phyloP scores from a whole-genome alignment of 2,888 invertebrate genomes.

The Mythimna vitellina region DNA sequence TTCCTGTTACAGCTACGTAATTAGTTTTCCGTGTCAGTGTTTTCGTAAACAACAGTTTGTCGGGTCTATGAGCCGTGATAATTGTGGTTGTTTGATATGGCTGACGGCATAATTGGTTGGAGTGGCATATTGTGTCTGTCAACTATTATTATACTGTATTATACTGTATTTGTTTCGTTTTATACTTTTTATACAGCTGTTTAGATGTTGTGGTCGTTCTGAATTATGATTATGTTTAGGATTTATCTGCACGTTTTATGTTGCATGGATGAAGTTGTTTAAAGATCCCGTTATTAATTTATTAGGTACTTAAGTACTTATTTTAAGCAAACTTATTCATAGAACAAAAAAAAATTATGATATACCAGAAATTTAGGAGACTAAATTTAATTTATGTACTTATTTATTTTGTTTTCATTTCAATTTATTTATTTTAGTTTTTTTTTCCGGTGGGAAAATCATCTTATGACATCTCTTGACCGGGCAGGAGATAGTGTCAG shows the following conservation, averaged over 20 bases:
- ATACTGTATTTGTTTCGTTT: neutral
- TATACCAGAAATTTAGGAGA: no score
- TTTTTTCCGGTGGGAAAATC: no score
- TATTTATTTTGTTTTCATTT: no score
- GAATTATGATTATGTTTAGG: neutral
- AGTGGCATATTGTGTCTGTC: constrained; percentile 11
- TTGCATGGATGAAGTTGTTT: neutral
- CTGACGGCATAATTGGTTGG: constrained; percentile 7
- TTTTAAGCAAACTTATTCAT: no score
- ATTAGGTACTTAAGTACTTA: no score
- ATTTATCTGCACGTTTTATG: neutral
- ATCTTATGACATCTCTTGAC: no score
- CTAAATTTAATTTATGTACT: no score
- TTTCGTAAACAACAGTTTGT: constrained; percentile 13
- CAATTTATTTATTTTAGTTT: no score
- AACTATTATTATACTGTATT: no score
- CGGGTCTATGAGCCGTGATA: neutral
- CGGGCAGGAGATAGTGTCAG: no score
- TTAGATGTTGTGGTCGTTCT: neutral
- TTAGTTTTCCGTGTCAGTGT: constrained; percentile 3
- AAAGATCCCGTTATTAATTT: neutral
- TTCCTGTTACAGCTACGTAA: neutral
- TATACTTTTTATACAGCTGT: neutral
- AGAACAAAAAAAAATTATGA: no score
- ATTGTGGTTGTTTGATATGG: constrained; percentile 1